phyloP scores from a whole-genome alignment of 2,888 invertebrate species.

The Odiellus spinosus region DNA sequence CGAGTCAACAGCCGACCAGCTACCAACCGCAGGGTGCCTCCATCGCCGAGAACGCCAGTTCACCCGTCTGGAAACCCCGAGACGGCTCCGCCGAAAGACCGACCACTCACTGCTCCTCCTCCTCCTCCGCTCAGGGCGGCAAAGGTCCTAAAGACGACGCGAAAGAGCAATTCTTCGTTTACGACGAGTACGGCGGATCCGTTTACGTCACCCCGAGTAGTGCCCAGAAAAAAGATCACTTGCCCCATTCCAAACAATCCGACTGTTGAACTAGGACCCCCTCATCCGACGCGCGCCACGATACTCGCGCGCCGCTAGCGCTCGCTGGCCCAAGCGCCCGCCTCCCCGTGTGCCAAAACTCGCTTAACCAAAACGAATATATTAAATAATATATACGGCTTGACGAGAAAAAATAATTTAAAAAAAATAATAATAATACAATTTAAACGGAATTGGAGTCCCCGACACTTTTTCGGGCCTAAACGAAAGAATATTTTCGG shows the following conservation, averaged over 20 bases:
- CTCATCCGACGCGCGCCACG: too few relatives aligned
- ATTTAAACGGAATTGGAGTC: too few relatives aligned
- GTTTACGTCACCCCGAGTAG: slow-evolving; percentile 20
- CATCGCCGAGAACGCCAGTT: slow-evolving; percentile 39
- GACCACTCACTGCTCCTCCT: slow-evolving; percentile 24
- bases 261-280: slow-evolving; percentile 15
- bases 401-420: too few relatives aligned
- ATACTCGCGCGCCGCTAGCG: too few relatives aligned
- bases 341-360: too few relatives aligned
- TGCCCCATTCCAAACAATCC: slow-evolving; percentile 5
- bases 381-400: too few relatives aligned
- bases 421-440: too few relatives aligned
- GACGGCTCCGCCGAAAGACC: slow-evolving; percentile 41
- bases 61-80: slow-evolving; percentile 97
- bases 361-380: too few relatives aligned
- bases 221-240: slow-evolving; percentile 15
- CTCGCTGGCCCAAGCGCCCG: too few relatives aligned
- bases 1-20: slow-evolving; percentile 79
- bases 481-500: too few relatives aligned
- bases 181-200: slow-evolving; percentile 20
- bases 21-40: slow-evolving; percentile 48
- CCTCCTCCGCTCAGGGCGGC: neutral
- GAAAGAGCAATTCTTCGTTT: slow-evolving; percentile 20
- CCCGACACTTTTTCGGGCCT: too few relatives aligned
- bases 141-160: slow-evolving; percentile 10